phyloP scores from a whole-genome alignment of 2,113 vertebrate genomes.

The Mastomys coucha region DNA sequence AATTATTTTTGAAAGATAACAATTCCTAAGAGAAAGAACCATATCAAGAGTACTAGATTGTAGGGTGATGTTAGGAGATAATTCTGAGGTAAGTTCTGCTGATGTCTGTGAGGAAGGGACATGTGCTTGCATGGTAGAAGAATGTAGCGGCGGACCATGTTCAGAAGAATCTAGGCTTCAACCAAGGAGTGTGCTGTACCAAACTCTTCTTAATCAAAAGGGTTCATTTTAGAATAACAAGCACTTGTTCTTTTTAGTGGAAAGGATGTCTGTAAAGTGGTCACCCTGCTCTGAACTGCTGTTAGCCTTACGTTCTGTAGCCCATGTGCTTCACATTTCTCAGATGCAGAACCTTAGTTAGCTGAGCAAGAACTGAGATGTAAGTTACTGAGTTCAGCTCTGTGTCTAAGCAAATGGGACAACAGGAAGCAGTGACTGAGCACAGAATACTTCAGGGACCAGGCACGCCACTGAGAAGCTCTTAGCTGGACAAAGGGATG shows the following conservation, averaged over 20 bases:
- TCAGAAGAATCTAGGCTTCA: not conserved
- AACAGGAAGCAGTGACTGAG: not conserved
- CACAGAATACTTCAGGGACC: not conserved
- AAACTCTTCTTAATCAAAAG: constrained; percentile 51
- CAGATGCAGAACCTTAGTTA: not conserved
- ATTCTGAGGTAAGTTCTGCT: constrained; percentile 24
- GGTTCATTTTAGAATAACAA: not conserved
- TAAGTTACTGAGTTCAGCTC: constrained; percentile 10
- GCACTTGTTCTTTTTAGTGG: not conserved
- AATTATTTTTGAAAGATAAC: constrained; percentile 33
- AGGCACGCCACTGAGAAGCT: not conserved
- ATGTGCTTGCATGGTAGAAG: constrained; percentile 23
- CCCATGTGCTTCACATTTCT: constrained; percentile 14
- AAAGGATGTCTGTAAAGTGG: constrained; percentile 1
- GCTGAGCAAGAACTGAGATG: not conserved
- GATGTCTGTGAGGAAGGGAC: constrained; percentile 42
- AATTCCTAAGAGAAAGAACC: constrained; percentile 10
- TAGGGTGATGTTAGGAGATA: constrained; percentile 22
- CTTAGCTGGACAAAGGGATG: not conserved
- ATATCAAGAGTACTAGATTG: not conserved
- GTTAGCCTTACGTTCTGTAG: not conserved
- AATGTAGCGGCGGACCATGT: not conserved
- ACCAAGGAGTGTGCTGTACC: not conserved
- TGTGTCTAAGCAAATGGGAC: not conserved
- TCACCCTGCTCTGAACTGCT: constrained; percentile 24